Evolutionary conservation across 2,888 invertebrate genomes (phyloP).

Genomic region (Saturnia pavonia): DNA sequence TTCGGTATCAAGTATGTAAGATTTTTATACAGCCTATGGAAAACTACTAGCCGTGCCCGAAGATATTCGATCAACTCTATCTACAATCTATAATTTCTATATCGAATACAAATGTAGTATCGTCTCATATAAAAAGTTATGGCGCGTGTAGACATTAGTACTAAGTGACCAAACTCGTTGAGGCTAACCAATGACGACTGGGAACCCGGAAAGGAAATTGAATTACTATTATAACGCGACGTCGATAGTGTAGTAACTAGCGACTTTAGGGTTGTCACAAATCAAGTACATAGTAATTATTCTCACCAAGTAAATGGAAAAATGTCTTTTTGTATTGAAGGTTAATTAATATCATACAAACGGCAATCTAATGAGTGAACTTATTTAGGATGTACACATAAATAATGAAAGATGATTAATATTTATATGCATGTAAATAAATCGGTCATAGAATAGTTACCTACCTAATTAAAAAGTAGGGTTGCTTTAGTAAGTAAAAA

Average conservation of each 20-base stretch:
- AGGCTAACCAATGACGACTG: neutral
- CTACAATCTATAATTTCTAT: neutral
- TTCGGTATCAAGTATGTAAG: neutral
- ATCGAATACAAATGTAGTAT: neutral
- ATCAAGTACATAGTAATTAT: neutral
- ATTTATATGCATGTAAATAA: no score
- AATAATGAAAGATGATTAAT: no score
- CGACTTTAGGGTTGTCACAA: neutral
- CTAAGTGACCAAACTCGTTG: neutral
- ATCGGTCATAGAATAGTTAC: no score
- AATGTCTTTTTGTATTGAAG: conserved; percentile 6
- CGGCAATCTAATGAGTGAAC: no score
- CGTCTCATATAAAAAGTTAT: neutral
- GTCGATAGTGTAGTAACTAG: neutral
- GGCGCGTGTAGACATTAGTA: conserved; percentile 3
- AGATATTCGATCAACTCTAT: no score
- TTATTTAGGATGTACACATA: no score
- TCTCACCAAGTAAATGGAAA: neutral
- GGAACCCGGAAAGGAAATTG: conserved; percentile 3
- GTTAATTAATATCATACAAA: no score
- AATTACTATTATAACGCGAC: conserved; percentile 1
- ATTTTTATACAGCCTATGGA: neutral
- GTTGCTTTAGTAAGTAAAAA: no score
- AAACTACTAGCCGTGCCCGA: no score
- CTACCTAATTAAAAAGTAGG: no score